Percentiles rank a stretch among this genome's conserved stretches.
These are phyloP conservation scores for Coremacera marginata DNA, from an alignment of 2,888 invertebrate species.

Conservation along the genomic window DNA sequence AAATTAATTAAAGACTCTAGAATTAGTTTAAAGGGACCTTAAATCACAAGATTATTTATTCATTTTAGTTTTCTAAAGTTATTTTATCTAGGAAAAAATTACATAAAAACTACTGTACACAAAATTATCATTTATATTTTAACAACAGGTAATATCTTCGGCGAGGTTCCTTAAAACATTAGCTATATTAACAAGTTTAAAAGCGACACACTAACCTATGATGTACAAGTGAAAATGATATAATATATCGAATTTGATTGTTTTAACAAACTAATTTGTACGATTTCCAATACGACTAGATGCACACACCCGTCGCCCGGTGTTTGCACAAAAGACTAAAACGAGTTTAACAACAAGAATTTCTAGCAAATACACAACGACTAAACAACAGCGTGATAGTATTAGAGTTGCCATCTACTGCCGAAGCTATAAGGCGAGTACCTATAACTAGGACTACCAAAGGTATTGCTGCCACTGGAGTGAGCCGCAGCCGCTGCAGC, in stretches of 20 bases:
- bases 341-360: background rate
- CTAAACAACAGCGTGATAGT: conserved; percentile 30
- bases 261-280: conserved; percentile 19
- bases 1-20: conserved; percentile 56
- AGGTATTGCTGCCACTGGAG: conserved; percentile 61
- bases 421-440: conserved; percentile 68
- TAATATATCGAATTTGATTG: too few species aligned
- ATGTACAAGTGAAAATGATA: background rate
- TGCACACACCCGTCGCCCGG: background rate
- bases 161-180: background rate
- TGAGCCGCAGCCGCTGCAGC: conserved; percentile 61
- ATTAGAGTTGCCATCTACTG: conserved; percentile 68
- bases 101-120: conserved; percentile 22
- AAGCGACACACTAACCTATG: conserved; percentile 6
- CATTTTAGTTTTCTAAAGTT: background rate
- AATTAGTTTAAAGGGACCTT: conserved; percentile 27
- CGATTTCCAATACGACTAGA: conserved; percentile 22
- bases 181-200: background rate
- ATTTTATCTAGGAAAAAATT: background rate
- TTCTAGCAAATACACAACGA: conserved; percentile 19
- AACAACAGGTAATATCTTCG: background rate
- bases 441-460: conserved; percentile 68
- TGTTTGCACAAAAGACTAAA: conserved; percentile 4
- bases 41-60: background rate
- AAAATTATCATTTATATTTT: background rate